Conservation (phyloP, 1,140 invertebrate species). For the Neodiprion lecontei region DNA sequence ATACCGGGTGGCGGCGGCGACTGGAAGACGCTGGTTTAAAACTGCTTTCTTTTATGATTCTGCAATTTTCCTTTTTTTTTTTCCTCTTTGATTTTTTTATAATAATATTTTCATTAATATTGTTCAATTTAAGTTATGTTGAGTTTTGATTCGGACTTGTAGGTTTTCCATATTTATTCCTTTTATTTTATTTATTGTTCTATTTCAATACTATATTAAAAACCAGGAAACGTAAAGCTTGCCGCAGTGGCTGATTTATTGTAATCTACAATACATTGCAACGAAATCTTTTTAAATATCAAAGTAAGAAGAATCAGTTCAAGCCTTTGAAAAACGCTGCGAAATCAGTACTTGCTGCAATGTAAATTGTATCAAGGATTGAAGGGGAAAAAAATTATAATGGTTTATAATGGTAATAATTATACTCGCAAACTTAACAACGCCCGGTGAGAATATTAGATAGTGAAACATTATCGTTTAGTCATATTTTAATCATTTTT, state of each 20-base stretch:
- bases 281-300: too few relatives aligned
- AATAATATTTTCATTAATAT: neutral
- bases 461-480: neutral
- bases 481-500: constrained; percentile 4
- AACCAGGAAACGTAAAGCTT: too few relatives aligned
- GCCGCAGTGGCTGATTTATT: too few relatives aligned
- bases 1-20: neutral
- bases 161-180: neutral
- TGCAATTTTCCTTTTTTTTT: constrained; percentile 7
- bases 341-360: too few relatives aligned
- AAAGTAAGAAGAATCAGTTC: too few relatives aligned
- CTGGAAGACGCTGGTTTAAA: constrained; percentile 10
- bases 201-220: neutral
- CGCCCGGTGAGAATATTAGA: neutral
- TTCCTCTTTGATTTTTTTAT: neutral
- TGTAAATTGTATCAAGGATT: neutral
- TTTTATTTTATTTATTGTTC: neutral
- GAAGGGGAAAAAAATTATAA: neutral
- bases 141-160: too few relatives aligned
- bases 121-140: too few relatives aligned
- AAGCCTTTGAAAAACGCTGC: too few relatives aligned
- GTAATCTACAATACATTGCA: too few relatives aligned
- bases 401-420: neutral
- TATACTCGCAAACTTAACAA: constrained; percentile 8
- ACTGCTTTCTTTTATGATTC: constrained; percentile 2